Evolutionary conservation across 2,113 vertebrate genomes (phyloP).

Genomic region (Xyliphius kryptos): DNA sequence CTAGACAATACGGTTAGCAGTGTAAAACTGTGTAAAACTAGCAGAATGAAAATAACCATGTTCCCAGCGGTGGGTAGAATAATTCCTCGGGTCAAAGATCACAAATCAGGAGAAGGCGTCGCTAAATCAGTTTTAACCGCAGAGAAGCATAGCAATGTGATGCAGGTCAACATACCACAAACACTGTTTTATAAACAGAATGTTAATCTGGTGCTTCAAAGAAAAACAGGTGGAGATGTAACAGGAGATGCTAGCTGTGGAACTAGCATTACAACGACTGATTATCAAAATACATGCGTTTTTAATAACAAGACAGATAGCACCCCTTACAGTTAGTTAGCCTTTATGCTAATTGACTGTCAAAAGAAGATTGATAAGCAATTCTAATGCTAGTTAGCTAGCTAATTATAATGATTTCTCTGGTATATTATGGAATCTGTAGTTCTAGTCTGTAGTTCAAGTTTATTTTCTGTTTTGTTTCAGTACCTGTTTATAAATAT

Average conservation of each 20-base stretch:
- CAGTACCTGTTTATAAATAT: too few relatives aligned
- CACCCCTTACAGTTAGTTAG: background rate
- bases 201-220: constrained; percentile 58
- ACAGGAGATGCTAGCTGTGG: background rate
- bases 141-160: constrained; percentile 19
- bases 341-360: background rate
- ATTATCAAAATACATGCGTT: too few relatives aligned
- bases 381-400: too few relatives aligned
- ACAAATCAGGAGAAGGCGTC: background rate
- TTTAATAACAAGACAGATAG: background rate
- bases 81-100: constrained; percentile 13
- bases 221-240: constrained; percentile 6
- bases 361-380: too few relatives aligned
- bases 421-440: background rate
- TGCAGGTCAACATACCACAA: constrained; percentile 60
- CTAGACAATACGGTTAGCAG: too few relatives aligned
- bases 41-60: constrained; percentile 64
- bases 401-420: too few relatives aligned
- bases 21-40: constrained; percentile 42
- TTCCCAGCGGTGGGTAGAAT: constrained; percentile 51
- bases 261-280: background rate
- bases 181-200: constrained; percentile 68
- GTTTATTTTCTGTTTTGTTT: too few relatives aligned
- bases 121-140: too few relatives aligned
- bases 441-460: too few relatives aligned